Base-by-base conservation (phyloP, 2,888 invertebrate genomes). In the Deroplatys truncata region DNA sequence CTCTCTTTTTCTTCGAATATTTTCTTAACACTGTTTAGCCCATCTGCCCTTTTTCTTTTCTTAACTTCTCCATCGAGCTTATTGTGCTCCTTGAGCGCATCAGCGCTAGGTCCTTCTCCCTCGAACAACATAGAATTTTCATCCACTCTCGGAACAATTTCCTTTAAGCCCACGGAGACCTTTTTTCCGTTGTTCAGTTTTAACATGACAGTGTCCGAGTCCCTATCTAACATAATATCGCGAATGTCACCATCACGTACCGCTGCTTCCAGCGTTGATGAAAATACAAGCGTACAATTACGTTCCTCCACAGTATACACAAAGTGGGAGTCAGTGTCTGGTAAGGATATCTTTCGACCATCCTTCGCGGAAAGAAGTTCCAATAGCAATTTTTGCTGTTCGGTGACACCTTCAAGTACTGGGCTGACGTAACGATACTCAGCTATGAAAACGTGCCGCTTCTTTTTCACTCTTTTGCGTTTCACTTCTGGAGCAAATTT, bases 1-100 rank as follows among this genome's bases (percentile, higher is more conserved):
- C 94, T 95, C 92, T 97, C 97, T 93, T 97, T 97, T 88, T 96
- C 96, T 93, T 97, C 97, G 93, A 97, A 97, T 92, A 97, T 96
- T 93, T 96, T 96, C 91, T 95, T 95, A 93, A 95, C 95, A 88
- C 95, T 94, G 87, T 95, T 96, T 31, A 97, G 92, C 86, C 96
- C 95, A 91, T 96, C 95, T n/a, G 95, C 95, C 86, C 91, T 89
- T 83, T 90, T 90, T 84, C 88, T 87, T 89, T 91, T 91, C 88
- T 91, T 91, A 84, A 84, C 86, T 95, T 94, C 91, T 95, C 95
- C 90, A 94, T 94, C 93, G 92, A 92, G 93, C 93, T 90, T 93
- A 89, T 90, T 89, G 88, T 89, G 90, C 90, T 91, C 88, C 91
- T 94, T 95, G 91, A 93, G 94, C 85, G 94, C 94, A 91, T 95